Percentiles rank a stretch among this genome's conserved stretches.
Evolutionary conservation across 2,888 invertebrate species (phyloP).

Genomic region (Torymus aiolomorphi): DNA sequence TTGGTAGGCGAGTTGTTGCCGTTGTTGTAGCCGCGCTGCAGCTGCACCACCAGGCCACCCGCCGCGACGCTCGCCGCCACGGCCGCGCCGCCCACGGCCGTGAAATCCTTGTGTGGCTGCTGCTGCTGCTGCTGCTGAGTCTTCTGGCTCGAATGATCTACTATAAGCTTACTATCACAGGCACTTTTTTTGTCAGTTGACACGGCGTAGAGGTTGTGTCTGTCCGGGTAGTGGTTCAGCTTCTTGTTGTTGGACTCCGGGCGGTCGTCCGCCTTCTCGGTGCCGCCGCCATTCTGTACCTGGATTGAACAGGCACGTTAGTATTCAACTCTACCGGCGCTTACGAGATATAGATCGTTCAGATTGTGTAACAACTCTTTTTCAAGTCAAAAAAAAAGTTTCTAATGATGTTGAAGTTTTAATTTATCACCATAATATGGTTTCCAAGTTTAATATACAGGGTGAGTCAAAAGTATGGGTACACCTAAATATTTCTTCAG

Average conservation of each 20-base stretch:
- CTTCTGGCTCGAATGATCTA: constrained; percentile 76
- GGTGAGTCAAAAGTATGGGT: too few species aligned
- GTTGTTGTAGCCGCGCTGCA: constrained; percentile 71
- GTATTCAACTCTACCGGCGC: too few species aligned
- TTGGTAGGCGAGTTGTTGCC: constrained; percentile 62
- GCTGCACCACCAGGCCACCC: constrained; percentile 72
- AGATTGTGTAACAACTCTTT: constrained; percentile 37
- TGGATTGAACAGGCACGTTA: neutral
- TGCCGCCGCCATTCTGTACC: constrained; percentile 56
- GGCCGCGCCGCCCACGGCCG: constrained; percentile 61
- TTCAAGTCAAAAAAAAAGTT: too few species aligned
- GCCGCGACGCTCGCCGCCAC: constrained; percentile 55
- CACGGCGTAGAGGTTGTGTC: constrained; percentile 74
- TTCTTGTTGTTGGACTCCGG: constrained; percentile 63
- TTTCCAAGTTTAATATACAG: too few species aligned
- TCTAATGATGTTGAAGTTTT: too few species aligned
- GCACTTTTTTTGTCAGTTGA: constrained; percentile 77
- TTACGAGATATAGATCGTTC: neutral
- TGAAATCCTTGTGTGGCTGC: constrained; percentile 62
- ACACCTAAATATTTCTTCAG: too few species aligned
- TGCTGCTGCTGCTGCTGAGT: constrained; percentile 69
- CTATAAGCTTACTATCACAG: constrained; percentile 77
- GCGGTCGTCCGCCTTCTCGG: constrained; percentile 51
- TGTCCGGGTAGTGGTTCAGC: constrained; percentile 73
- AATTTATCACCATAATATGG: too few species aligned